Base-by-base conservation (phyloP, 2,113 vertebrate species). In the Heliornis fulica region DNA sequence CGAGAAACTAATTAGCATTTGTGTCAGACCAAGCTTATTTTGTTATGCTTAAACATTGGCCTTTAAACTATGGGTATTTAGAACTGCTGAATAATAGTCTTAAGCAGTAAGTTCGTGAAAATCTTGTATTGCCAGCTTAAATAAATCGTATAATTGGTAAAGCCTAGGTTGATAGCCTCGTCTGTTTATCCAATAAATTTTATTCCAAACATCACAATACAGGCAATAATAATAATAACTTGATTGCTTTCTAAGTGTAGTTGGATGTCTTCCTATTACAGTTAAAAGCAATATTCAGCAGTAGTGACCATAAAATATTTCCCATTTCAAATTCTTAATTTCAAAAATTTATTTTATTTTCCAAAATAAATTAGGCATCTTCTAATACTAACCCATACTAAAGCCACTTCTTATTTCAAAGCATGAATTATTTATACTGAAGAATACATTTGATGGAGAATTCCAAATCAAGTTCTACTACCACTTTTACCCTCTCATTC, bases 1-100 rank as follows among this genome's bases (percentile, higher is more conserved):
- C 50, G 93, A 80, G 51, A 83, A 90, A 83, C 34, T 86, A 94
- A 97, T 94, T 89, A 94, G 28, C 77, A 78, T 89, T 89, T 91
- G 60, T 89, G 68, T 64, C 89, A 92, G 89, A 82, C n/a, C 65
- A 82, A 76, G 45, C 28, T 89, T 79, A 70, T 31, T 93, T 66
- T 2, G 11, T 89, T 93, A 88, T 60, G 43, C 29, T 90, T 90
- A 78, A 90, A 92, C 7, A 9, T 5, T 95, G 69, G 68, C 89
- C 94, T 93, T 93, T 87, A 94, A 92, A 92, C 69, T 64, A 82
- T 3, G 21, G 14, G 26, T 78, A 63, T 87, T 92, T 91, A 53
- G 72, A 96, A 70, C 56, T 53, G 75, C 80, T 81, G 68, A 90
- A 77, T 66, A 93, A 86, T 12, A 86, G 26, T 59, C 54, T 83